A percentile compares a stretch with the other conserved stretches of the same genome.
Conservation (phyloP, 2,797 vertebrate genomes). For the Steatocranus sp. region DNA sequence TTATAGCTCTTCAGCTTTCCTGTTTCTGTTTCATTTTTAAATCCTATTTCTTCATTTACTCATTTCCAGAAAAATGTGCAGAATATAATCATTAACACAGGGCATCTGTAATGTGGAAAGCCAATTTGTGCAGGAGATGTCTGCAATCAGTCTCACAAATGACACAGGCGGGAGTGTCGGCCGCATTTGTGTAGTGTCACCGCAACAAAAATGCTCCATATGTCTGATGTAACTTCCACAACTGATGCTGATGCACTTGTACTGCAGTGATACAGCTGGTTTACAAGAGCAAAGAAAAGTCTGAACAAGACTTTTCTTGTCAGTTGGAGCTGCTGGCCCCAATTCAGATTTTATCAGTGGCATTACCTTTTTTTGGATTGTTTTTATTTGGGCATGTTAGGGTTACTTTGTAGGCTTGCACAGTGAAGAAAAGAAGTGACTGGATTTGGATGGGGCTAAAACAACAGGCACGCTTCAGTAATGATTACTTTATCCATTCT, state of each 20-base stretch:
- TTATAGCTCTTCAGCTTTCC: neutral
- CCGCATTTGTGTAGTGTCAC: neutral
- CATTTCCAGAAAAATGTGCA: neutral
- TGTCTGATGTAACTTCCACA: neutral
- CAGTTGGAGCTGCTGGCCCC: neutral
- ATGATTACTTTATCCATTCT: neutral
- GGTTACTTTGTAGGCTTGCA: neutral
- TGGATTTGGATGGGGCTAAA: neutral
- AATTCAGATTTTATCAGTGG: neutral
- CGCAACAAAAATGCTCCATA: neutral
- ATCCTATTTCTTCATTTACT: conserved; percentile 6
- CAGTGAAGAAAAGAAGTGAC: neutral
- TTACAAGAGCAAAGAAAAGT: neutral
- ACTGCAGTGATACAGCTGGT: neutral
- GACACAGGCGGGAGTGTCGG: neutral
- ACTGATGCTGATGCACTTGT: neutral
- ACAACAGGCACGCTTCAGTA: neutral
- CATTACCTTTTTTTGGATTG: neutral
- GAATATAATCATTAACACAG: neutral
- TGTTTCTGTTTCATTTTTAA: neutral
- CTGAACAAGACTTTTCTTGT: neutral
- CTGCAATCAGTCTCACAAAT: conserved; percentile 1
- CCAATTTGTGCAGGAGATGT: neutral
- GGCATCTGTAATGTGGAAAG: neutral
- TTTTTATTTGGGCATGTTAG: neutral